These are phyloP conservation scores for Drosophila santomea DNA, from an alignment of 1,140 invertebrate genomes.

Conservation along the genomic window DNA sequence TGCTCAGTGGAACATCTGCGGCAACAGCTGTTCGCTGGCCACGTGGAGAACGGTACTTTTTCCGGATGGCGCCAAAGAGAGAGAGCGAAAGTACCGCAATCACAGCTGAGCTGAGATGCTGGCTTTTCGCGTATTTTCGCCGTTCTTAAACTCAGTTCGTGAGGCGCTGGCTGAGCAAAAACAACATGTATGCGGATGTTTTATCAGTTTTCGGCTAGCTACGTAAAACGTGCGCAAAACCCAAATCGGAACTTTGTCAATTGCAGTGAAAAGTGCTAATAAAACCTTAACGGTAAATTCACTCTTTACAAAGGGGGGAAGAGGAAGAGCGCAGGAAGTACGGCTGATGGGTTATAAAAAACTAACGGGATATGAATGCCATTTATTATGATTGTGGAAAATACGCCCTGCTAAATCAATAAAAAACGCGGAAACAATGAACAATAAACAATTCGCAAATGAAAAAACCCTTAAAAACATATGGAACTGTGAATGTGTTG, in stretches of 20 bases:
- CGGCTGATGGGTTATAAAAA: neutral
- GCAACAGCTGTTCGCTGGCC: conserved; percentile 59
- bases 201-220: neutral
- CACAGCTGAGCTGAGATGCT: conserved; percentile 73
- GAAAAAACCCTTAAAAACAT: neutral
- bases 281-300: neutral
- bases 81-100: conserved; percentile 52
- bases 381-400: neutral
- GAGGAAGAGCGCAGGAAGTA: neutral
- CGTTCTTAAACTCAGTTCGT: conserved; percentile 58
- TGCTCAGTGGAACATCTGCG: conserved; percentile 13
- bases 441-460: neutral
- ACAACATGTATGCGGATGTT: conserved; percentile 52
- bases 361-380: neutral
- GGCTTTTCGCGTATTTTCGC: conserved; percentile 33
- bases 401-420: conserved; percentile 1
- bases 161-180: conserved; percentile 69
- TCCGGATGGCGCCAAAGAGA: conserved; percentile 62
- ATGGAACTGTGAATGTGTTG: neutral
- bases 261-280: conserved; percentile 8
- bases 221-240: conserved; percentile 47
- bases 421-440: neutral
- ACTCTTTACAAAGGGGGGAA: neutral
- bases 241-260: conserved; percentile 7
- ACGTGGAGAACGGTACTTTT: conserved; percentile 45